Conservation (phyloP, 2,113 vertebrate genomes). For the Arvicanthis niloticus region DNA sequence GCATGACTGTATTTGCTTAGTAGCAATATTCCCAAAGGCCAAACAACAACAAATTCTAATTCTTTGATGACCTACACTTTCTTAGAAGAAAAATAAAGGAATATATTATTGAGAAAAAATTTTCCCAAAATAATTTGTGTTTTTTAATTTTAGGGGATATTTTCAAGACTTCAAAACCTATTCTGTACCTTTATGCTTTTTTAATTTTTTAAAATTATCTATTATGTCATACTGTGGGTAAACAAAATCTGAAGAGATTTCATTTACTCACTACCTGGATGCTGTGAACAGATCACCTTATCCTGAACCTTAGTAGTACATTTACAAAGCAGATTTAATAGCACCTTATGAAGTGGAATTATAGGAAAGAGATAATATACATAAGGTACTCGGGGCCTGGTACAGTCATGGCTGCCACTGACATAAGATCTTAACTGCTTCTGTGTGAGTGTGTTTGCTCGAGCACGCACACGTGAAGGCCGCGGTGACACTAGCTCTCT, state of each 20-base stretch:
- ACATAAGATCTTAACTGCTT: neutral
- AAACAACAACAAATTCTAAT: constrained; percentile 12
- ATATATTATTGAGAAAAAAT: neutral
- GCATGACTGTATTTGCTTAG: constrained; percentile 8
- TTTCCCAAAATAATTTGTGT: neutral
- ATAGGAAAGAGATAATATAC: neutral
- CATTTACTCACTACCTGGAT: neutral
- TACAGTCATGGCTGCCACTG: neutral
- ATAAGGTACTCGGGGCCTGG: neutral
- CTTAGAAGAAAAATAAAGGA: constrained; percentile 41
- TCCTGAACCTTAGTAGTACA: neutral
- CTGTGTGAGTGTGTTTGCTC: neutral
- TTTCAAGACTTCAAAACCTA: constrained; percentile 60
- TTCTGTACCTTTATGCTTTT: neutral
- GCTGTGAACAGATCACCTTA: neutral
- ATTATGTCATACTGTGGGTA: neutral
- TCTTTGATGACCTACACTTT: neutral
- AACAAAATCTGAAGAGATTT: constrained; percentile 42
- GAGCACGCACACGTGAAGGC: neutral
- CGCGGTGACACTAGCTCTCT: neutral
- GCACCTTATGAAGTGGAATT: neutral
- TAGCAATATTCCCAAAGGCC: neutral
- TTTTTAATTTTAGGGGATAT: constrained; percentile 8
- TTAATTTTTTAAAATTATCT: neutral
- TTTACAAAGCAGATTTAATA: neutral